A percentile compares a stretch with the other conserved stretches of the same genome.
These are phyloP conservation scores for Nasonovia ribisnigri DNA, from an alignment of 2,888 invertebrate species.

Conservation along the genomic window DNA sequence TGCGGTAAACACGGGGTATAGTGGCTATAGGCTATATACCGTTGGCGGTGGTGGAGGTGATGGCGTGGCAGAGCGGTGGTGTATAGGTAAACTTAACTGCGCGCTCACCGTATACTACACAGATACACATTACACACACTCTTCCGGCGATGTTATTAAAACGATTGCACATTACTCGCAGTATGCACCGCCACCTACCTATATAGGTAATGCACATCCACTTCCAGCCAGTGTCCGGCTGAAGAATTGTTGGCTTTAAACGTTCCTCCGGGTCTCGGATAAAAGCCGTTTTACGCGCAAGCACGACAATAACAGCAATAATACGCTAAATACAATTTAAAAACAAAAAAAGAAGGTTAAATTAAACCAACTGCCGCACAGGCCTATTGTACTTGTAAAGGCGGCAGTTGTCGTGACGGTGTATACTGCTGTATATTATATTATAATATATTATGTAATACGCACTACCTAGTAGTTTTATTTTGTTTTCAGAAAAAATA, in stretches of 20 bases:
- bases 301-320: neutral
- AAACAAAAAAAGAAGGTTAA: neutral
- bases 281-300: constrained; percentile 16
- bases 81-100: constrained; percentile 50
- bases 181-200: neutral
- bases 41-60: neutral
- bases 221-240: neutral
- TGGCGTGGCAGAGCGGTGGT: neutral
- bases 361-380: neutral
- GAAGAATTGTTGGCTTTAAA: constrained; percentile 1
- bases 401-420: neutral
- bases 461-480: neutral
- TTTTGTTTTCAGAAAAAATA: constrained; percentile 14
- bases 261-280: neutral
- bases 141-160: constrained; percentile 48
- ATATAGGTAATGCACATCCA: neutral
- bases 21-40: neutral
- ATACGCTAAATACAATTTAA: neutral
- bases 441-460: neutral
- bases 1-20: constrained; percentile 48
- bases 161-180: neutral
- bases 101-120: neutral
- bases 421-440: neutral
- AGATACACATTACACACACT: neutral
- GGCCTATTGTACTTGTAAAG: neutral